Base-by-base conservation (phyloP, 64 coral and sea anemone genomes). In the Hydrozoanthus tunicans region DNA sequence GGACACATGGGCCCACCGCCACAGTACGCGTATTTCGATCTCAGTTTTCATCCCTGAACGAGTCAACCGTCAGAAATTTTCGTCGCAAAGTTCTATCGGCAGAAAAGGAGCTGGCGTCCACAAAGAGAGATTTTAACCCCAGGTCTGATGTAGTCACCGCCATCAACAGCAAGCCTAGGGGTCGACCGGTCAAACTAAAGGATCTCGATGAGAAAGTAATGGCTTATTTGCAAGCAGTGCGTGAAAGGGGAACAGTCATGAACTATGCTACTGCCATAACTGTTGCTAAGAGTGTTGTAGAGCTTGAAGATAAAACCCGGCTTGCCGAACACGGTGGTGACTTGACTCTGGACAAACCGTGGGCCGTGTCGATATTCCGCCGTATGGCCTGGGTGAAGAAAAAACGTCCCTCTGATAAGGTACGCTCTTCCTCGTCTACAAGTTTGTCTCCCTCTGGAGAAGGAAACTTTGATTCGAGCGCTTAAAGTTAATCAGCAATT, bases 61-160 rank as follows among this genome's bases (percentile, higher is more conserved):
- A 89, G 77, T 89, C 86, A 6, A 89, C 86, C 17, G 86, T 89
- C 59, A 89, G 86, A 76, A 89, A 89, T 64, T 89, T 89, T 66
- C 86, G 86, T 64, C 54, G 59, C 57, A 89, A 89, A 59, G 15
- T 89, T 9, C 53, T 89, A 58, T 57, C 17, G 59, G 86, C 68
- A 77, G 69, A 89, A 26, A 10, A 77, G 23, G 86, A 73, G 14
- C 73, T 73, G 15, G 86, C 56, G 13, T 58, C 53, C 54, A 25
- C 86, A 11, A 77, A 64, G 68, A 20, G 60, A 43, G 68, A 6
- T 26, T 75, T 75, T 23, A 23, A 59, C 73, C 69, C 73, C n/a
- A 26, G 61, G 59, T 58, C 85, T 43, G 72, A 89, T 75, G 59
- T 14, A 59, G 53, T 89, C 5, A 89, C 68, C 57, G 69, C 86